phyloP scores from a whole-genome alignment of 2,797 vertebrate genomes.

The Mallotus villosus region DNA sequence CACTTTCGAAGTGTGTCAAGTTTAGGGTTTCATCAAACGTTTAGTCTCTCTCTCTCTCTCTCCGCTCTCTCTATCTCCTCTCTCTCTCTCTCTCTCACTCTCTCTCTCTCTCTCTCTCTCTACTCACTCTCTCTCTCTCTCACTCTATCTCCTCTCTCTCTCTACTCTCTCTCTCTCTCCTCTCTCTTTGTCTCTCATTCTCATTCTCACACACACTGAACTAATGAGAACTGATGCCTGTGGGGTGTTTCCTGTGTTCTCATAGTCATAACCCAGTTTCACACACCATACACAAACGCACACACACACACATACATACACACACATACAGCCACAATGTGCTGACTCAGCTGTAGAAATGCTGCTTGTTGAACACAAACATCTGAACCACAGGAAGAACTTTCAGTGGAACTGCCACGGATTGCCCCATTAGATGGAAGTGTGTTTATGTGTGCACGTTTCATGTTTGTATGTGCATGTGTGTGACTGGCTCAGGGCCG shows the following conservation, averaged over 20 bases:
- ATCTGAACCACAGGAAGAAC: background rate
- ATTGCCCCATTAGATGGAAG: background rate
- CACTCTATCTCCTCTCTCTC: background rate
- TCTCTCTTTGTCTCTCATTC: background rate
- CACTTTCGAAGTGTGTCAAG: background rate
- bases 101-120: too few relatives aligned
- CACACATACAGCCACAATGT: constrained; percentile 2
- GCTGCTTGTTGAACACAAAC: constrained; percentile 2
- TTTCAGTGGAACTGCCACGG: background rate
- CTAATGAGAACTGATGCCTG: constrained; percentile 53
- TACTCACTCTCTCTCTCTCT: background rate
- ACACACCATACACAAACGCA: constrained; percentile 8
- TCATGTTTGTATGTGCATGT: background rate
- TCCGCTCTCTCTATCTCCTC: background rate
- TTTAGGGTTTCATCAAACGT: background rate
- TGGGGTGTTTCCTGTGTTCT: constrained; percentile 57
- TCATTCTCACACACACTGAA: background rate
- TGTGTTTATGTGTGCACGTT: background rate
- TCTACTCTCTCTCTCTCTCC: constrained; percentile 2
- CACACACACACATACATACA: constrained; percentile 3
- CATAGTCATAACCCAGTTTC: constrained; percentile 46
- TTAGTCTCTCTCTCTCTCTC: background rate
- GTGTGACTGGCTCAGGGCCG: background rate
- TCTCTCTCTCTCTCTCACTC: background rate
- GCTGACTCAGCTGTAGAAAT: constrained; percentile 47